A percentile compares a stretch with the other conserved stretches of the same genome.
Evolutionary conservation across 2,888 invertebrate species (phyloP).

Genomic region (Anticlea derivata): DNA sequence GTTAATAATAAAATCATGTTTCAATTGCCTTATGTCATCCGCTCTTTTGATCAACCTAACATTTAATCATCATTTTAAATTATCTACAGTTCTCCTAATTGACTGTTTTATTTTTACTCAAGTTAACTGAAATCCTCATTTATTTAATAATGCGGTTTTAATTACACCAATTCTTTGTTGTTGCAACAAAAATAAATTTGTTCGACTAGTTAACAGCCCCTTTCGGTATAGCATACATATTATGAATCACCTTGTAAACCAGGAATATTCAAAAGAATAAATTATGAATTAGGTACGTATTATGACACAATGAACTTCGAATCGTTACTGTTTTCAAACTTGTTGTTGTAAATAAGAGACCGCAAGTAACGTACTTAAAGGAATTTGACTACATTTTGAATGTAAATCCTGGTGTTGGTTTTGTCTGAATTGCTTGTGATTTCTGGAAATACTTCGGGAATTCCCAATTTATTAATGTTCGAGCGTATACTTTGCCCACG

Average conservation of each 20-base stretch:
- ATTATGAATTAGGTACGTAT: not conserved
- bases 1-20: constrained; percentile 3
- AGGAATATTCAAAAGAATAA: too few relatives aligned
- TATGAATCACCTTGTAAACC: too few relatives aligned
- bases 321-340: too few relatives aligned
- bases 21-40: not conserved
- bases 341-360: too few relatives aligned
- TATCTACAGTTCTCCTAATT: too few relatives aligned
- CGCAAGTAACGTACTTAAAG: too few relatives aligned
- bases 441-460: not conserved
- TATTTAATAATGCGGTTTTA: not conserved
- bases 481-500: not conserved
- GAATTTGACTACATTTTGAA: too few relatives aligned
- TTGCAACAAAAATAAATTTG: not conserved
- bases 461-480: not conserved
- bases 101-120: not conserved
- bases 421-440: too few relatives aligned
- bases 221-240: too few relatives aligned
- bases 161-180: not conserved
- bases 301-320: too few relatives aligned
- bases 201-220: not conserved
- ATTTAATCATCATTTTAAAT: not conserved
- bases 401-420: too few relatives aligned
- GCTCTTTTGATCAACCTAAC: not conserved
- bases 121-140: not conserved